Percentiles rank a stretch among this genome's conserved stretches.
Conservation (phyloP, 2,888 invertebrate species). For the Sinotaia quadrata region DNA sequence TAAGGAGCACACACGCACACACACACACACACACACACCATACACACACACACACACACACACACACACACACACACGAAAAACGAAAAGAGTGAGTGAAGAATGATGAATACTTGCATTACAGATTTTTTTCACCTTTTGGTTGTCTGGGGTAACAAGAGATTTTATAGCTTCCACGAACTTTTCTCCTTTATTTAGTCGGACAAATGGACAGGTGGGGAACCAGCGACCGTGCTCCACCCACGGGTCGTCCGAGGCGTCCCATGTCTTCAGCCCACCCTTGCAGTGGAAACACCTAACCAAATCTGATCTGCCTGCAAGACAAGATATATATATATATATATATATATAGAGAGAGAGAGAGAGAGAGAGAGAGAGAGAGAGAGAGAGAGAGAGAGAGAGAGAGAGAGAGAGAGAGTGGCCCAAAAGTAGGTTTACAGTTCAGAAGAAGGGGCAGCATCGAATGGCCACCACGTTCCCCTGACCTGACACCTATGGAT, state of each 20-base stretch:
- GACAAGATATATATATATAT: neutral
- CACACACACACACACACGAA: too few species aligned
- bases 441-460: too few species aligned
- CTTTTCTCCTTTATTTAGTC: slow-evolving; percentile 17
- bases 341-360: slow-evolving; percentile 7
- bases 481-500: too few species aligned
- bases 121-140: too few species aligned
- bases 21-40: too few species aligned
- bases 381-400: slow-evolving; percentile 11
- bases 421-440: too few species aligned
- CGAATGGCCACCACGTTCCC: too few species aligned
- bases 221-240: slow-evolving; percentile 27
- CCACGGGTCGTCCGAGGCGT: slow-evolving; percentile 19
- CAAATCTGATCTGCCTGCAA: slow-evolving; percentile 15
- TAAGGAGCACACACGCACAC: too few species aligned
- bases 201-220: slow-evolving; percentile 18
- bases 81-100: too few species aligned
- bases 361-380: slow-evolving; percentile 14
- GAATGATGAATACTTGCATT: too few species aligned
- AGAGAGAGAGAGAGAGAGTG: slow-evolving; percentile 11
- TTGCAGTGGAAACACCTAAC: slow-evolving; percentile 28
- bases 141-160: slow-evolving; percentile 27
- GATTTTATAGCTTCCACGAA: slow-evolving; percentile 30
- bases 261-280: slow-evolving; percentile 27
- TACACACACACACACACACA: too few species aligned